Evolutionary conservation across 1,140 invertebrate genomes (phyloP).

Genomic region (Drosophila trapezifrons): DNA sequence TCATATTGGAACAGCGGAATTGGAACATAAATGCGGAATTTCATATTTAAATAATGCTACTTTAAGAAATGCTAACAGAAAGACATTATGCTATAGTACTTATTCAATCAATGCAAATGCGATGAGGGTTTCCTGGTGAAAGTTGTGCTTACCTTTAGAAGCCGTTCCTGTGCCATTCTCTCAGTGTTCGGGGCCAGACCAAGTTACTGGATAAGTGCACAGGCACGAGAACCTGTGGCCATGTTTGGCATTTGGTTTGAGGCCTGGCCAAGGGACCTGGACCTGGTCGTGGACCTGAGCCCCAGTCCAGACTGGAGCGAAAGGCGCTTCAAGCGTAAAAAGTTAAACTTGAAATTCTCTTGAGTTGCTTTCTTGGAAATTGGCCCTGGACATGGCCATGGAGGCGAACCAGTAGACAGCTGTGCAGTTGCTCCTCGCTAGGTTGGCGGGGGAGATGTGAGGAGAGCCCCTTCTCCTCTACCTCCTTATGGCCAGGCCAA

Average conservation of each 20-base stretch:
- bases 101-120: too few species aligned
- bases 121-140: neutral
- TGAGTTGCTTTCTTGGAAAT: slow-evolving; percentile 77
- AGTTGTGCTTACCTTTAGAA: too few species aligned
- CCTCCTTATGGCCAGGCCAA: slow-evolving; percentile 26
- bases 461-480: slow-evolving; percentile 8
- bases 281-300: slow-evolving; percentile 29
- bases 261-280: slow-evolving; percentile 25
- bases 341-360: slow-evolving; percentile 69
- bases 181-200: slow-evolving; percentile 11
- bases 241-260: slow-evolving; percentile 51
- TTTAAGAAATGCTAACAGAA: too few species aligned
- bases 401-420: slow-evolving; percentile 19
- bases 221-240: slow-evolving; percentile 63
- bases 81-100: too few species aligned
- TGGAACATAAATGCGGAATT: too few species aligned
- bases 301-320: slow-evolving; percentile 26
- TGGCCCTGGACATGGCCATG: slow-evolving; percentile 49
- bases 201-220: slow-evolving; percentile 21
- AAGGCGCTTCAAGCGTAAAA: slow-evolving; percentile 76
- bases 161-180: slow-evolving; percentile 7
- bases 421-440: slow-evolving; percentile 23
- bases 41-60: too few species aligned
- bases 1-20: too few species aligned
- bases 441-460: neutral